phyloP scores from a whole-genome alignment of 2,888 invertebrate genomes.

The Drosophila percnosoma region DNA sequence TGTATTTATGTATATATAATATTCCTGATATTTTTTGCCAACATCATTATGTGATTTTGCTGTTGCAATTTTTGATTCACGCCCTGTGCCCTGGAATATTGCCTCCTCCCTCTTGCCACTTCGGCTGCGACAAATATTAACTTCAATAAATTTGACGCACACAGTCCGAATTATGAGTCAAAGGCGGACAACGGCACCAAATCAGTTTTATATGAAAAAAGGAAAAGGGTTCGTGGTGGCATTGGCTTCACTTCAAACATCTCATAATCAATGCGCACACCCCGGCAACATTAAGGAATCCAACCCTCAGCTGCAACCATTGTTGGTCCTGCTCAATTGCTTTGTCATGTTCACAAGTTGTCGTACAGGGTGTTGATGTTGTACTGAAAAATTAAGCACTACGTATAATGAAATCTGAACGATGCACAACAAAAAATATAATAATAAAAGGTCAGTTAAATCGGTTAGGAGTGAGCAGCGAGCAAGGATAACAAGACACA shows the following conservation, averaged over 20 bases:
- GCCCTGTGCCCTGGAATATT: neutral
- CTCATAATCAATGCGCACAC: constrained; percentile 62
- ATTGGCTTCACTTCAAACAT: constrained; percentile 57
- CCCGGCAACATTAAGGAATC: constrained; percentile 24
- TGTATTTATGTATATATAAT: constrained; percentile 3
- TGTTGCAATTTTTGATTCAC: constrained; percentile 33
- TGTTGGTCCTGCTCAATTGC: constrained; percentile 67
- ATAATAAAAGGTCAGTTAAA: constrained; percentile 47
- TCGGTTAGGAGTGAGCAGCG: constrained; percentile 15
- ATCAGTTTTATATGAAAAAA: constrained; percentile 11
- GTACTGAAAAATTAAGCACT: constrained; percentile 73
- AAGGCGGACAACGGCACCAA: constrained; percentile 20
- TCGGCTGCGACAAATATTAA: constrained; percentile 73
- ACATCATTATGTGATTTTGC: constrained; percentile 14
- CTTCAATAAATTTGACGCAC: constrained; percentile 78
- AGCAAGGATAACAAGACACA: constrained; percentile 24
- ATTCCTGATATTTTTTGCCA: constrained; percentile 13
- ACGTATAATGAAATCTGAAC: constrained; percentile 67
- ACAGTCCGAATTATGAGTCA: constrained; percentile 65
- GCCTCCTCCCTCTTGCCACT: neutral
- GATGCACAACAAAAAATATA: constrained; percentile 29
- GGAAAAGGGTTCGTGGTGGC: constrained; percentile 42
- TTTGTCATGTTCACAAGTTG: constrained; percentile 82
- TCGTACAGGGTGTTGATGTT: constrained; percentile 81
- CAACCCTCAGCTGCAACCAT: constrained; percentile 27